Conservation (phyloP, 2,888 invertebrate genomes). For the Sinelater perroti region DNA sequence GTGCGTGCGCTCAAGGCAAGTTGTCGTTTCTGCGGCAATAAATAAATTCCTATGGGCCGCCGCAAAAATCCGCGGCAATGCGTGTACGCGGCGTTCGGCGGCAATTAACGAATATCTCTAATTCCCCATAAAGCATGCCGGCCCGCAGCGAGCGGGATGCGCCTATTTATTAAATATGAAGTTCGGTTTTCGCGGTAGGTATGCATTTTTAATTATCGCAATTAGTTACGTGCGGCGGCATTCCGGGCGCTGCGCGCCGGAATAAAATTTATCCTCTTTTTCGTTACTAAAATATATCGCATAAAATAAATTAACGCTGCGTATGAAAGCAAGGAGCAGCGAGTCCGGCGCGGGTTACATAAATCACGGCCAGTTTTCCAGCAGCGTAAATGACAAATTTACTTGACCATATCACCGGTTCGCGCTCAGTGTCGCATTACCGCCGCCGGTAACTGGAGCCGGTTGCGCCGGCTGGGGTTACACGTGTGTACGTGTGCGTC, state of each 20-base stretch:
- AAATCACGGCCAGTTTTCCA: conserved; percentile 51
- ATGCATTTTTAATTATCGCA: conserved; percentile 28
- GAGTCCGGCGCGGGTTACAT: conserved; percentile 46
- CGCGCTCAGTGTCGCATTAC: conserved; percentile 53
- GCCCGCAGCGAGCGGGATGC: neutral
- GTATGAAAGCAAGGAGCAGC: conserved; percentile 41
- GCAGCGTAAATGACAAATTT: conserved; percentile 55
- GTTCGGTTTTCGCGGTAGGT: conserved; percentile 19
- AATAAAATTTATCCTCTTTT: conserved; percentile 8
- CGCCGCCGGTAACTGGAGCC: conserved; percentile 52
- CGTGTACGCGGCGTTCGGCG: neutral
- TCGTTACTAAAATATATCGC: conserved; percentile 27
- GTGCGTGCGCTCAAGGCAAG: too few species aligned
- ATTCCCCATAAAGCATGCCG: neutral
- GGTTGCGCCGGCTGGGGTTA: conserved; percentile 54
- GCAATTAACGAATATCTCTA: conserved; percentile 15
- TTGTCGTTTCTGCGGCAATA: too few species aligned
- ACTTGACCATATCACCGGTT: conserved; percentile 58
- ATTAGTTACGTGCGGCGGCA: conserved; percentile 25
- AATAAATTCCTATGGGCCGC: too few species aligned
- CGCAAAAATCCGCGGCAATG: conserved; percentile 6
- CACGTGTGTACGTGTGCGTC: conserved; percentile 51
- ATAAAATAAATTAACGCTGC: conserved; percentile 31
- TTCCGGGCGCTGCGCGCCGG: conserved; percentile 11
- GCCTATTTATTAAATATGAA: conserved; percentile 15